Conservation (phyloP, 2,888 invertebrate genomes). For the Drosophila cognata region DNA sequence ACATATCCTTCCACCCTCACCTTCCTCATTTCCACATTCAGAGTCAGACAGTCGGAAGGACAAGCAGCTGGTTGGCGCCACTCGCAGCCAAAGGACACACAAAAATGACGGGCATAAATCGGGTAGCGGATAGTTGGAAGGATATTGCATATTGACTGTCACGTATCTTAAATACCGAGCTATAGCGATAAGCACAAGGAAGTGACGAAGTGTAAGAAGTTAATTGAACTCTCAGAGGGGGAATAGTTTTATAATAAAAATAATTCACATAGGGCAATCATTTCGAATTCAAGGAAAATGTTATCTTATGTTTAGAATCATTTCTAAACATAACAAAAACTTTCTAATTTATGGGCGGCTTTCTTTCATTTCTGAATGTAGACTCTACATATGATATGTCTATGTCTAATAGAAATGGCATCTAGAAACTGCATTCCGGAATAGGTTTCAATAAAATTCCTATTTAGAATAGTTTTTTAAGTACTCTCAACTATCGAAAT, state of each 20-base stretch:
- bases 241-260: background rate
- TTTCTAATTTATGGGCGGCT: no score
- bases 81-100: slow-evolving; percentile 20
- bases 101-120: slow-evolving; percentile 9
- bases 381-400: background rate
- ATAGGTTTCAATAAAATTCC: background rate
- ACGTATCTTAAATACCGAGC: background rate
- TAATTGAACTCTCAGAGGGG: background rate
- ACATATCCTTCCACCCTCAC: background rate
- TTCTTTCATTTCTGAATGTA: background rate
- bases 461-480: background rate
- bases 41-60: slow-evolving; percentile 4
- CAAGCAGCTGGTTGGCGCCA: slow-evolving; percentile 46
- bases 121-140: background rate
- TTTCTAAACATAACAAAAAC: background rate
- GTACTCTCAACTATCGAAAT: background rate
- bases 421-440: background rate
- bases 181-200: background rate
- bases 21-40: background rate
- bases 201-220: background rate
- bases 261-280: background rate
- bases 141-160: background rate
- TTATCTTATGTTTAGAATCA: no score
- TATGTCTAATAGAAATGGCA: background rate
- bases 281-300: no score